Conservation (phyloP, 1,140 invertebrate genomes). For the Drosophila ohnishii region DNA sequence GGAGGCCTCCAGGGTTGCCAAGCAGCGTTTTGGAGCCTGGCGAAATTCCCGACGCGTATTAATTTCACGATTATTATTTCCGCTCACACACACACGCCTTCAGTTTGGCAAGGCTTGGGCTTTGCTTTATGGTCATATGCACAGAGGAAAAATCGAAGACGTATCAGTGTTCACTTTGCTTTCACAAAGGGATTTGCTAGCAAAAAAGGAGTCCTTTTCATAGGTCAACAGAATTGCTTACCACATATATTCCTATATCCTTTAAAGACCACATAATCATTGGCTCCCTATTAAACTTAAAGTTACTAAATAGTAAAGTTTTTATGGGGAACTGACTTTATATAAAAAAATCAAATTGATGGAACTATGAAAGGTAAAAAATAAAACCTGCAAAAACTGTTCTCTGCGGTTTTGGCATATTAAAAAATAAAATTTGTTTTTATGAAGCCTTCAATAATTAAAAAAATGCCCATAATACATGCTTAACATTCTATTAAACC, state of each 20-base stretch:
- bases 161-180: neutral
- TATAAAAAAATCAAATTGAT: too few species aligned
- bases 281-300: too few species aligned
- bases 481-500: too few species aligned
- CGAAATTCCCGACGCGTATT: constrained; percentile 61
- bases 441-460: too few species aligned
- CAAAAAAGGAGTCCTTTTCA: neutral
- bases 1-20: constrained; percentile 31
- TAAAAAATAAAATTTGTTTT: neutral
- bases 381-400: too few species aligned
- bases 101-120: constrained; percentile 21
- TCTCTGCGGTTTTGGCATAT: neutral
- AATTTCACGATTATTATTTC: constrained; percentile 80
- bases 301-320: neutral
- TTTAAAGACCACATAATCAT: neutral
- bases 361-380: neutral
- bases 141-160: constrained; percentile 12
- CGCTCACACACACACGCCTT: constrained; percentile 32
- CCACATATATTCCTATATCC: too few species aligned
- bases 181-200: too few species aligned
- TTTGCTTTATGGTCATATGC: constrained; percentile 31
- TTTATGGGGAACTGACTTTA: neutral
- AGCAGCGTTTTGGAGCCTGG: constrained; percentile 58
- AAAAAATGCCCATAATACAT: too few species aligned
- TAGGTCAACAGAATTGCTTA: neutral